Evolutionary conservation across 1,140 invertebrate genomes (phyloP).

Genomic region (Dryas iulia): DNA sequence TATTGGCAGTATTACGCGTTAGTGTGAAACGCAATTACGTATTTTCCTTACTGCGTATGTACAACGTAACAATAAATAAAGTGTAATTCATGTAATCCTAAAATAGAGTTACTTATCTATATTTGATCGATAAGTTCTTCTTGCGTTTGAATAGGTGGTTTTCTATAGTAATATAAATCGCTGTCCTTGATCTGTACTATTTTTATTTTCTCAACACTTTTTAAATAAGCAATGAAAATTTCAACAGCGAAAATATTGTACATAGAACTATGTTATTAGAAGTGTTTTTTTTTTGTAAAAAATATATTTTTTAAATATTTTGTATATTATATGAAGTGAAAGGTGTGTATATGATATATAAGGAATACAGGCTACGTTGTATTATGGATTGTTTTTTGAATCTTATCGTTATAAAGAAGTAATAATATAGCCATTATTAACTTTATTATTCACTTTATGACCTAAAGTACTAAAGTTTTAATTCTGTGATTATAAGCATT

Average conservation of each 20-base stretch:
- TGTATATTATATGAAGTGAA: too few relatives aligned
- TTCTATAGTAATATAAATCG: slow-evolving; percentile 51
- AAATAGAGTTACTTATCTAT: slow-evolving; percentile 41
- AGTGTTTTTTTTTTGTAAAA: background rate
- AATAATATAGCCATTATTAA: too few relatives aligned
- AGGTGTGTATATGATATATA: too few relatives aligned
- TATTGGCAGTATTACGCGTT: too few relatives aligned
- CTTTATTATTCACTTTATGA: too few relatives aligned
- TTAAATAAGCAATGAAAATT: background rate
- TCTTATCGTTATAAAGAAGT: too few relatives aligned
- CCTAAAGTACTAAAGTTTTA: too few relatives aligned
- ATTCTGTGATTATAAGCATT: too few relatives aligned
- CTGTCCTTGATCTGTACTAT: slow-evolving; percentile 52
- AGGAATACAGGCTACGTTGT: too few relatives aligned
- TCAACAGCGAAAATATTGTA: background rate
- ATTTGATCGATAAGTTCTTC: slow-evolving; percentile 41
- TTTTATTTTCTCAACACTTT: slow-evolving; percentile 29
- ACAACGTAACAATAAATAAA: slow-evolving; percentile 36
- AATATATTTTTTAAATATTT: too few relatives aligned
- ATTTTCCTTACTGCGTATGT: slow-evolving; percentile 6
- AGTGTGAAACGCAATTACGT: too few relatives aligned
- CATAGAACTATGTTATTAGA: background rate
- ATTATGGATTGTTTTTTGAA: too few relatives aligned
- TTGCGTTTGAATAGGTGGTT: slow-evolving; percentile 41
- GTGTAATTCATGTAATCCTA: slow-evolving; percentile 45